phyloP scores from a whole-genome alignment of 2,888 invertebrate species.

The Cecidostiba fungosa region DNA sequence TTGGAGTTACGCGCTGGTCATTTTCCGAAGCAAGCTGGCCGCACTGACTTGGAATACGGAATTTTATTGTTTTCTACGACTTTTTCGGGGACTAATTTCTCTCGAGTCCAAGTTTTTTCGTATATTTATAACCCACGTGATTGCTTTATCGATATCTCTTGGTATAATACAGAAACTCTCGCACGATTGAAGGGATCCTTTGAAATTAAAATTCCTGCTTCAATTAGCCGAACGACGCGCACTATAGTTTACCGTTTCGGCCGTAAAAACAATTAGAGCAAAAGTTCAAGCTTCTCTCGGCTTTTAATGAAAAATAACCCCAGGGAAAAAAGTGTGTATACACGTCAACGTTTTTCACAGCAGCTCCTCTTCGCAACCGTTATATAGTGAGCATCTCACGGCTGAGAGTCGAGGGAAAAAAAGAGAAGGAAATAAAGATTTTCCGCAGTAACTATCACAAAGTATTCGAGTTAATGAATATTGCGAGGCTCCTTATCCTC shows the following conservation, averaged over 20 bases:
- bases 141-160: not conserved
- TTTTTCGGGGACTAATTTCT: constrained; percentile 35
- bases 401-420: constrained; percentile 12
- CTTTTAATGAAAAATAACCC: constrained; percentile 56
- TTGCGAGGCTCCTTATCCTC: constrained; percentile 61
- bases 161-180: too few species aligned
- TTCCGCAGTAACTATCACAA: constrained; percentile 64
- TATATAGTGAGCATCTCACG: constrained; percentile 57
- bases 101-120: not conserved
- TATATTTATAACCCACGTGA: not conserved
- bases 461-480: constrained; percentile 66
- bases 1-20: constrained; percentile 24
- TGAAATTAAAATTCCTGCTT: not conserved
- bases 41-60: constrained; percentile 13
- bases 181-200: not conserved
- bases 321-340: constrained; percentile 30
- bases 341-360: constrained; percentile 52
- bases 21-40: not conserved
- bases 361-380: constrained; percentile 30
- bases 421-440: constrained; percentile 62
- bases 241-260: not conserved
- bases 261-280: constrained; percentile 56
- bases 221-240: not conserved
- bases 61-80: constrained; percentile 31
- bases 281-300: constrained; percentile 30